A percentile compares a stretch with the other conserved stretches of the same genome.
phyloP scores from a whole-genome alignment of 2,888 invertebrate genomes.

The Orgyia antiqua region DNA sequence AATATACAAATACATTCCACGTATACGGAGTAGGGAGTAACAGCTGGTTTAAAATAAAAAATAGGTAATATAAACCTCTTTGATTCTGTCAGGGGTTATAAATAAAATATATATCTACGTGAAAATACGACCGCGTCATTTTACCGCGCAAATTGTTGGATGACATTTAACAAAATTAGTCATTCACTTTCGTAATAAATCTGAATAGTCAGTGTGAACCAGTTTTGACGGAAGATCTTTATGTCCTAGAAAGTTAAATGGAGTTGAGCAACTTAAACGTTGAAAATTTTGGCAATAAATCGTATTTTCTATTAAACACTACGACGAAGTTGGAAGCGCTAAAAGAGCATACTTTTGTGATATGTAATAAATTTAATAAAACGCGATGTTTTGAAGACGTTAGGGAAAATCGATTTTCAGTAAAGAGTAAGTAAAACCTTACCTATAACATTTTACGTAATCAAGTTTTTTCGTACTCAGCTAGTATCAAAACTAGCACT shows the following conservation, averaged over 20 bases:
- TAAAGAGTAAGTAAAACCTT: too few species aligned
- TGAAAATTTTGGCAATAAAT: slow-evolving; percentile 19
- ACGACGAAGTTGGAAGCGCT: slow-evolving; percentile 9
- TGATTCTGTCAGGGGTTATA: too few species aligned
- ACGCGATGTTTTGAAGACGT: background rate
- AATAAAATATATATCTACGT: too few species aligned
- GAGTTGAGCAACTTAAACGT: slow-evolving; percentile 16
- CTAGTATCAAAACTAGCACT: too few species aligned
- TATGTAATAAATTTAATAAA: slow-evolving; percentile 15
- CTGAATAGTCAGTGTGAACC: slow-evolving; percentile 5
- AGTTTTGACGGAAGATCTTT: slow-evolving; percentile 21
- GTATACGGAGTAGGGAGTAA: too few species aligned
- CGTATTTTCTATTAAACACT: slow-evolving; percentile 14
- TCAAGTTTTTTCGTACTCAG: too few species aligned
- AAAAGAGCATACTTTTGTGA: slow-evolving; percentile 11
- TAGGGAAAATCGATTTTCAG: background rate
- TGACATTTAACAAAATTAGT: slow-evolving; percentile 10
- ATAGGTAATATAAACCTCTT: too few species aligned
- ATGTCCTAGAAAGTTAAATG: slow-evolving; percentile 19
- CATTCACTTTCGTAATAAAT: slow-evolving; percentile 8
- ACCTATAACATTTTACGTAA: too few species aligned
- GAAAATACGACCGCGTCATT: too few species aligned
- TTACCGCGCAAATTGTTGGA: slow-evolving; percentile 9
- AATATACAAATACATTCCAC: too few species aligned
- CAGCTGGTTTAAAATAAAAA: too few species aligned